These are phyloP conservation scores for Hyppa rectilinea DNA, from an alignment of 2,888 invertebrate genomes.

Conservation along the genomic window DNA sequence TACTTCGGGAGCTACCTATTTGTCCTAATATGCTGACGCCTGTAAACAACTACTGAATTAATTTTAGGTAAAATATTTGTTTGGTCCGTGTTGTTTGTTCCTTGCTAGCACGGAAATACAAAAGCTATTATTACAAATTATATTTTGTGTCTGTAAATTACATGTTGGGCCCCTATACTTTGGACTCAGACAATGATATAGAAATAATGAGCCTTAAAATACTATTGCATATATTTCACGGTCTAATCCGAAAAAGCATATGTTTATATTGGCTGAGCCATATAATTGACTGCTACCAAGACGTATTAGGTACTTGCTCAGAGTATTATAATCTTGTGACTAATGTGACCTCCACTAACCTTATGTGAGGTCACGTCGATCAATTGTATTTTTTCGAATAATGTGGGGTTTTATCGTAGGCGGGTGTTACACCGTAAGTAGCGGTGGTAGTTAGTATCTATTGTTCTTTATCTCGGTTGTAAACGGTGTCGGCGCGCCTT, in stretches of 20 bases:
- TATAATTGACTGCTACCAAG: constrained; percentile 44
- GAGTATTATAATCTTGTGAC: constrained; percentile 45
- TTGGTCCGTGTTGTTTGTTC: constrained; percentile 37
- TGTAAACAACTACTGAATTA: constrained; percentile 53
- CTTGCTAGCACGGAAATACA: constrained; percentile 15
- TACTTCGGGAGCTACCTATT: constrained; percentile 50
- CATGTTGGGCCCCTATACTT: background rate
- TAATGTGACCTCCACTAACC: constrained; percentile 60
- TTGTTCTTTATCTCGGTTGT: constrained; percentile 60
- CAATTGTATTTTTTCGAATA: constrained; percentile 56
- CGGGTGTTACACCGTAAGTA: constrained; percentile 31
- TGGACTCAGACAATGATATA: constrained; percentile 16
- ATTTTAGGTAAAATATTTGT: constrained; percentile 49
- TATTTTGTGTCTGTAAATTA: constrained; percentile 11
- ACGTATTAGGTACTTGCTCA: constrained; percentile 40
- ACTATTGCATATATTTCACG: constrained; percentile 37
- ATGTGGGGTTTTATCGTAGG: constrained; percentile 49
- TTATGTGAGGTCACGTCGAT: constrained; percentile 54
- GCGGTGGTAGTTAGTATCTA: constrained; percentile 44
- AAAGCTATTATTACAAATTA: constrained; percentile 28
- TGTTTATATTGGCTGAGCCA: constrained; percentile 35
- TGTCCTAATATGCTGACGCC: constrained; percentile 49
- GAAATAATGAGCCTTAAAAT: constrained; percentile 33
- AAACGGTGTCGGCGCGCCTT: constrained; percentile 61
- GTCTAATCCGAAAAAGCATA: constrained; percentile 38